These are phyloP conservation scores for Zaprionus tsacasi DNA, from an alignment of 1,140 invertebrate species.

Conservation along the genomic window DNA sequence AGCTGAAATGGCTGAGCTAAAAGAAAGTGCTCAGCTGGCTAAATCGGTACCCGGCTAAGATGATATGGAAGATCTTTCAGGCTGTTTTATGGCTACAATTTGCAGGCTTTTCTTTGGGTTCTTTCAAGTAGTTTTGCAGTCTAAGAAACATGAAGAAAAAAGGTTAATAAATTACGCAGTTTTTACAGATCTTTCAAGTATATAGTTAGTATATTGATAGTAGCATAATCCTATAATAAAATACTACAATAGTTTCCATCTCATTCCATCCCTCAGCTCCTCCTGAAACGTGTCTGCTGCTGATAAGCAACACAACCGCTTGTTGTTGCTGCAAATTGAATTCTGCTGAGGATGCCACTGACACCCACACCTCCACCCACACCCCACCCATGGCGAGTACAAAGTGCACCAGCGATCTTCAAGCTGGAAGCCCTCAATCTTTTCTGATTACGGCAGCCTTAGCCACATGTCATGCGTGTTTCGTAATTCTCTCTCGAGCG, in stretches of 20 bases:
- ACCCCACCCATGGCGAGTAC: background rate
- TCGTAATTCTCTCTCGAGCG: conserved; percentile 55
- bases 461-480: conserved; percentile 53
- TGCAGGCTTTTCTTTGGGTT: no score
- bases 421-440: conserved; percentile 62
- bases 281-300: conserved; percentile 36
- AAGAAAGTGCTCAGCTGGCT: background rate
- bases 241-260: background rate
- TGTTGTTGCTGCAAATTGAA: conserved; percentile 52
- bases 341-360: conserved; percentile 16
- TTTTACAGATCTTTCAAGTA: no score
- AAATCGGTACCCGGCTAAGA: no score
- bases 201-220: no score
- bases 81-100: background rate
- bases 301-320: conserved; percentile 20
- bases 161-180: no score
- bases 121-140: no score
- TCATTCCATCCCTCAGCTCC: conserved; percentile 7
- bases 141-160: no score
- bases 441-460: conserved; percentile 64
- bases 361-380: conserved; percentile 53
- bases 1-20: conserved; percentile 1
- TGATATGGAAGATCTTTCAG: background rate
- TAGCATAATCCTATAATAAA: background rate
- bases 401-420: conserved; percentile 30